Evolutionary conservation across 2,113 vertebrate genomes (phyloP).

Genomic region (Semnornis frantzii): DNA sequence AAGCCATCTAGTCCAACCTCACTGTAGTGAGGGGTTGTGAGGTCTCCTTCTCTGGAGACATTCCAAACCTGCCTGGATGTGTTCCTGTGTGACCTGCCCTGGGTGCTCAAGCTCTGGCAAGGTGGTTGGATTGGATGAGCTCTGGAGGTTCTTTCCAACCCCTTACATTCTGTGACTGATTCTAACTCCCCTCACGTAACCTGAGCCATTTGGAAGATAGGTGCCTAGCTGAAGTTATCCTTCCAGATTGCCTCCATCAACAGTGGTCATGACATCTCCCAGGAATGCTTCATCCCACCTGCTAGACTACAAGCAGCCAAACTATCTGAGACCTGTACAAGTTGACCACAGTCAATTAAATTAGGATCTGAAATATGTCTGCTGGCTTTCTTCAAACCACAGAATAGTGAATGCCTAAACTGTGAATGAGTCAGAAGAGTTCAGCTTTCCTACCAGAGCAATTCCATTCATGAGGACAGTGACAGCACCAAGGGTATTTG

Average conservation of each 20-base stretch:
- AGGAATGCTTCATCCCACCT: background rate
- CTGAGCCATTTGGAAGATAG: background rate
- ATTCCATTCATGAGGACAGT: background rate
- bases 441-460: background rate
- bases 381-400: background rate
- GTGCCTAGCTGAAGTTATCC: background rate
- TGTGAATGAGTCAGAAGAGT: background rate
- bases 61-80: no score
- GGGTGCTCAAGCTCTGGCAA: no score
- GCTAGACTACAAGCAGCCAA: background rate
- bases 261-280: background rate
- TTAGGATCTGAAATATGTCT: background rate
- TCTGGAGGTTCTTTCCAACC: no score
- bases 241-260: background rate
- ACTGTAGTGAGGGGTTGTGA: no score
- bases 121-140: no score
- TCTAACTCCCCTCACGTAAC: background rate
- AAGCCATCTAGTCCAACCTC: no score
- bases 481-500: background rate
- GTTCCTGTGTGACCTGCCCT: no score
- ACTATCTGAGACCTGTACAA: background rate
- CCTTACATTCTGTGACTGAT: no score
- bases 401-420: background rate
- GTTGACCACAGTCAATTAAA: background rate
- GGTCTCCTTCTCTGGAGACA: no score